Evolutionary conservation across 2,113 vertebrate genomes (phyloP), one percentile per base, ranked within the genome.

Genomic region (Urocolius indicus): DNA sequence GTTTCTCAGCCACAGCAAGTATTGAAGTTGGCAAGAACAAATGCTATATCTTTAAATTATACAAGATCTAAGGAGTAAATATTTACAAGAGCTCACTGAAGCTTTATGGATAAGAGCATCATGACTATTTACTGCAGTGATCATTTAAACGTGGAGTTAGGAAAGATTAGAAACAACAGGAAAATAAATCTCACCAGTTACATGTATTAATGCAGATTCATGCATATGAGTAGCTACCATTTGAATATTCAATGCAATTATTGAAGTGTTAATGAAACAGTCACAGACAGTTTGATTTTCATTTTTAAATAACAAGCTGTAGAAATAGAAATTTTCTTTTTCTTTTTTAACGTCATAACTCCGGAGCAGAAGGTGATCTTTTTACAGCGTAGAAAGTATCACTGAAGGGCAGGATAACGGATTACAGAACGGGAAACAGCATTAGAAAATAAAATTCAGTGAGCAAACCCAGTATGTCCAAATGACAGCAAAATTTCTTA

Each of bases 181-280:
- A 95, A 94, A 93, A 88, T 59, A 83, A 63, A 80, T 58, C 78
- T 69, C 68, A 79, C 32, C 41, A 67, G 87, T 69, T 66, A 83
- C n/a, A 93, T n/a, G 71, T 46, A 67, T 67, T 90, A 93, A 95
- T 83, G 75, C 75, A 95, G 81, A 91, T 90, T 85, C 93, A 89
- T 90, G 75, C 46, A 38, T 32, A 34, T 18, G 58, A 67, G 27
- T 45, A 90, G 52, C 73, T 84, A 55, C 23, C 7, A 46, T 6
- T 83, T 85, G 59, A 93, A 95, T 89, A 95, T 69, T 71, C 63
- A 79, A 58, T 13, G 5, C 21, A 88, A 71, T 80, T 80, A 91
- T 52, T 93, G 80, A 77, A 93, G 46, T 4, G 2, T 45, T 87
- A 90, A 77, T 62, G 43, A 75, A 95, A 59, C 5, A 77, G 68